Evolutionary conservation across 2,888 invertebrate genomes (phyloP).

Genomic region (Lampropteryx suffumata): DNA sequence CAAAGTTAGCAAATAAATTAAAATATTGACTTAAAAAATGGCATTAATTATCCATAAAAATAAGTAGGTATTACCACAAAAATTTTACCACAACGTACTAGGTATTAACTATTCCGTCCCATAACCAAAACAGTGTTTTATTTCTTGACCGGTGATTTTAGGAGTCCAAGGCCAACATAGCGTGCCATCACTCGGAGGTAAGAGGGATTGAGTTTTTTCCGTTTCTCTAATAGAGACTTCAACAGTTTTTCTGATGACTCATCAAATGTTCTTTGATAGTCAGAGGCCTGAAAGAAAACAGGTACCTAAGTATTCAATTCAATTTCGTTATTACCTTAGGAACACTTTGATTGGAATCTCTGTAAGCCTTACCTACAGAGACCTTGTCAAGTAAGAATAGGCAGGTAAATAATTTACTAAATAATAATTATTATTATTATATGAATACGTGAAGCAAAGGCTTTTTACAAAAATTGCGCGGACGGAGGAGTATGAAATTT

Average conservation of each 20-base stretch:
- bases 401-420: no score
- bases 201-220: conserved; percentile 69
- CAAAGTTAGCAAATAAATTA: conserved; percentile 16
- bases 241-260: conserved; percentile 62
- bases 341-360: no score
- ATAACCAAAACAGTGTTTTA: conserved; percentile 1
- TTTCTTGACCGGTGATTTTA: conserved; percentile 49
- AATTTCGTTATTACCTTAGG: no score
- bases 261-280: conserved; percentile 67
- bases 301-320: no score
- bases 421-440: no score
- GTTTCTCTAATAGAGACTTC: conserved; percentile 61
- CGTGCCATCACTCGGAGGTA: conserved; percentile 76
- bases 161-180: conserved; percentile 70
- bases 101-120: background rate
- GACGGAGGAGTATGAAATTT: no score
- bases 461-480: no score
- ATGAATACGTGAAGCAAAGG: no score
- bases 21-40: conserved; percentile 15
- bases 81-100: conserved; percentile 15
- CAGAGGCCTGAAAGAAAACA: conserved; percentile 59
- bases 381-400: no score
- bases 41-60: background rate
- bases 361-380: no score
- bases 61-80: background rate